phyloP scores from a whole-genome alignment of 2,797 vertebrate genomes.

The Sebastes steindachneri region DNA sequence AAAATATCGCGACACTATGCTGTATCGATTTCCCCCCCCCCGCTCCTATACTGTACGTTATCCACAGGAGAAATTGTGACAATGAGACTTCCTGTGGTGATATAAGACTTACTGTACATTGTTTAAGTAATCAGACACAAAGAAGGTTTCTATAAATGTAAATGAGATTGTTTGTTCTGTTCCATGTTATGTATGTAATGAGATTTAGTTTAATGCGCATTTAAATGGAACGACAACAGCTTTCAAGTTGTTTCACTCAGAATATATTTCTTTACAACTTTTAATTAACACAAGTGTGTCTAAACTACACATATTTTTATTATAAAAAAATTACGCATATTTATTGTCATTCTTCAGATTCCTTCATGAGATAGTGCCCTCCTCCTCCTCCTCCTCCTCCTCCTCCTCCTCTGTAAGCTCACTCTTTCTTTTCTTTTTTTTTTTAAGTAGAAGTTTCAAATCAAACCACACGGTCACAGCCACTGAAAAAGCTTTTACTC shows the following conservation, averaged over 20 bases:
- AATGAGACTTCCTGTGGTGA: conserved; percentile 54
- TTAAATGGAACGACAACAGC: background rate
- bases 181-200: conserved; percentile 22
- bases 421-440: background rate
- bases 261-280: background rate
- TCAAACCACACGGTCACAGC: conserved; percentile 69
- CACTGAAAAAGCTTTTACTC: conserved; percentile 77
- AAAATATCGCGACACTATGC: no score
- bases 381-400: background rate
- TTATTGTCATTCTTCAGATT: conserved; percentile 9
- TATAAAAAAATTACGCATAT: background rate
- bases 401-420: background rate
- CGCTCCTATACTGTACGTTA: background rate
- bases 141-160: conserved; percentile 68
- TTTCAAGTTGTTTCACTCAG: background rate
- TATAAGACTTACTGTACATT: conserved; percentile 40
- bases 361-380: background rate
- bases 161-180: conserved; percentile 67
- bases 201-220: conserved; percentile 16
- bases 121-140: conserved; percentile 67
- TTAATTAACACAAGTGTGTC: background rate
- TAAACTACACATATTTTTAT: background rate
- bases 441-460: conserved; percentile 55
- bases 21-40: no score
- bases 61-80: conserved; percentile 23